phyloP scores from a whole-genome alignment of 2,797 vertebrate genomes.

The Chanos chanos region DNA sequence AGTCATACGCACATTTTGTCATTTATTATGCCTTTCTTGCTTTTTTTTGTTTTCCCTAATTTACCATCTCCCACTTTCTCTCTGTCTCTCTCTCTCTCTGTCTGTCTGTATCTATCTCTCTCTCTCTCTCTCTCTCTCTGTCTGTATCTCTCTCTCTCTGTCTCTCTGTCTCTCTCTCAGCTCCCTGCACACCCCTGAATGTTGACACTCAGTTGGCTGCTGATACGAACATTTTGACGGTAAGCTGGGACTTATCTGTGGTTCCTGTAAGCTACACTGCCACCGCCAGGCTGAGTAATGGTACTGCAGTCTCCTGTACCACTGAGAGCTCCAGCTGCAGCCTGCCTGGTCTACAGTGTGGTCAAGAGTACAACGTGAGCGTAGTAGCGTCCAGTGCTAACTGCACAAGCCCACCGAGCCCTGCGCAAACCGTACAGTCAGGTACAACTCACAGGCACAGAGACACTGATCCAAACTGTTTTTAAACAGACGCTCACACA shows the following conservation, averaged over 20 bases:
- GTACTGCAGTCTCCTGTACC: slow-evolving; percentile 42
- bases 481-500: too few relatives aligned
- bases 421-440: slow-evolving; percentile 45
- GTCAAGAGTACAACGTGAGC: slow-evolving; percentile 53
- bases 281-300: slow-evolving; percentile 28
- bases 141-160: too few relatives aligned
- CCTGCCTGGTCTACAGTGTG: slow-evolving; percentile 60
- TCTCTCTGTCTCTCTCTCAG: slow-evolving; percentile 45
- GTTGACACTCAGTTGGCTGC: slow-evolving; percentile 49
- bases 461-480: too few relatives aligned
- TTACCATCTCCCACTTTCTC: neutral
- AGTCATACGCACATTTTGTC: too few relatives aligned
- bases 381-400: slow-evolving; percentile 49
- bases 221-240: slow-evolving; percentile 41
- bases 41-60: neutral
- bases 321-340: slow-evolving; percentile 45
- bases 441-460: slow-evolving; percentile 43
- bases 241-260: slow-evolving; percentile 54
- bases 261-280: slow-evolving; percentile 52
- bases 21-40: too few relatives aligned
- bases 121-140: too few relatives aligned
- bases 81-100: too few relatives aligned
- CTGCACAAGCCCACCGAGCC: slow-evolving; percentile 52
- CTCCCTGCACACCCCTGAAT: slow-evolving; percentile 57
- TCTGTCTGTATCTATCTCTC: too few relatives aligned